Evolutionary conservation across 1,140 invertebrate species (phyloP).

Genomic region (Aphis gossypii): DNA sequence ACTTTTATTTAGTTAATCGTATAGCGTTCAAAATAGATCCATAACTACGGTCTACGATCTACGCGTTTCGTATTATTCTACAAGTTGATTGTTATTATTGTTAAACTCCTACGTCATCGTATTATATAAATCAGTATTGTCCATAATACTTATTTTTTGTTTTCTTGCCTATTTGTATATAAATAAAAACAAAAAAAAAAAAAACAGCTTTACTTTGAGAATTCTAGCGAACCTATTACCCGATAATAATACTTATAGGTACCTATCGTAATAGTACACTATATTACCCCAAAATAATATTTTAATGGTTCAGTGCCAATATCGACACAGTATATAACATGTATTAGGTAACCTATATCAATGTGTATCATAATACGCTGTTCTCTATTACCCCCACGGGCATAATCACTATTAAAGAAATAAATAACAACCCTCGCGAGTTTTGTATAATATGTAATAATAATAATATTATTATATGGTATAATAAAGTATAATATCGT

Average conservation of each 20-base stretch:
- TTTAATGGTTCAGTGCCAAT: background rate
- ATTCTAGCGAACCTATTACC: background rate
- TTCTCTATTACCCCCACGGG: slow-evolving; percentile 1
- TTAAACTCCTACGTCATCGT: background rate
- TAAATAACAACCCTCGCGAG: background rate
- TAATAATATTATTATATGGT: background rate
- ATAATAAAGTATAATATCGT: background rate
- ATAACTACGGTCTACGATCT: background rate
- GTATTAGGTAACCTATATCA: slow-evolving; percentile 1
- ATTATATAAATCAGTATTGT: background rate
- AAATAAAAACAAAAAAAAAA: background rate
- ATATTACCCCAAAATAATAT: background rate
- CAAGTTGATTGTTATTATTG: background rate
- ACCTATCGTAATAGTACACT: background rate
- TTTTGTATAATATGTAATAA: background rate
- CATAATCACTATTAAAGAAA: slow-evolving; percentile 10
- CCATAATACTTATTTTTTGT: no score
- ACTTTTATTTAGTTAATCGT: background rate
- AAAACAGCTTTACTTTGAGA: background rate
- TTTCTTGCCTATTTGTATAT: background rate
- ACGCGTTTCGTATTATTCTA: background rate
- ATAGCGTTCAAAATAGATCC: background rate
- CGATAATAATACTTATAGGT: background rate
- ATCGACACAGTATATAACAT: background rate
- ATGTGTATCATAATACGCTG: background rate